Percentiles rank a stretch among this genome's conserved stretches.
phyloP scores from a whole-genome alignment of 2,888 invertebrate genomes.

The Diplazon laetatorius region DNA sequence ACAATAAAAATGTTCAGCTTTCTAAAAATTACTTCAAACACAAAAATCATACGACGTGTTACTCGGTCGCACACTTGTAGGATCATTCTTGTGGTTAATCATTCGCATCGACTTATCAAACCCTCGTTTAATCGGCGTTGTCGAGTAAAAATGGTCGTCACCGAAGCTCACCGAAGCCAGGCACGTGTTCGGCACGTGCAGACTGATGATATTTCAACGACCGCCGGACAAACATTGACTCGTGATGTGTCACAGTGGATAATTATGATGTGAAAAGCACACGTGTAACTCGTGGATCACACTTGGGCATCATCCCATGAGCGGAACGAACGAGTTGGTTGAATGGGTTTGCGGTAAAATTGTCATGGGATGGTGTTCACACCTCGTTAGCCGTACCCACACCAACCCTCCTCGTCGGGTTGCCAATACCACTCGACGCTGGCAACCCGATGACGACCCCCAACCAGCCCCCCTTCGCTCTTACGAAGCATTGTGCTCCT shows the following conservation, averaged over 20 bases:
- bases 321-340: constrained; percentile 15
- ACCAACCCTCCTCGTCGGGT: constrained; percentile 25
- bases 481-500: constrained; percentile 40
- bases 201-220: constrained; percentile 26
- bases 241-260: constrained; percentile 46
- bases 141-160: constrained; percentile 43
- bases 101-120: constrained; percentile 50
- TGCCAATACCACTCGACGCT: constrained; percentile 46
- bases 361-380: constrained; percentile 75
- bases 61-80: neutral
- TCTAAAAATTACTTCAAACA: too few relatives aligned
- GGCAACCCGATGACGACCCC: constrained; percentile 26
- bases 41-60: neutral
- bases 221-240: constrained; percentile 36
- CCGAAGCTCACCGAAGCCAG: constrained; percentile 2
- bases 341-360: constrained; percentile 58
- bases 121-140: constrained; percentile 27
- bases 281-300: constrained; percentile 40
- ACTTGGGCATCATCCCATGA: too few relatives aligned
- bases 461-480: neutral
- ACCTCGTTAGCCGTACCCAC: constrained; percentile 65
- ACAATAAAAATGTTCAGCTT: too few relatives aligned
- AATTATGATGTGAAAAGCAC: constrained; percentile 32
- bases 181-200: constrained; percentile 70
- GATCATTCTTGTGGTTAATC: constrained; percentile 3